Conservation (phyloP, 1,140 invertebrate species). For the Nasonia giraulti region DNA sequence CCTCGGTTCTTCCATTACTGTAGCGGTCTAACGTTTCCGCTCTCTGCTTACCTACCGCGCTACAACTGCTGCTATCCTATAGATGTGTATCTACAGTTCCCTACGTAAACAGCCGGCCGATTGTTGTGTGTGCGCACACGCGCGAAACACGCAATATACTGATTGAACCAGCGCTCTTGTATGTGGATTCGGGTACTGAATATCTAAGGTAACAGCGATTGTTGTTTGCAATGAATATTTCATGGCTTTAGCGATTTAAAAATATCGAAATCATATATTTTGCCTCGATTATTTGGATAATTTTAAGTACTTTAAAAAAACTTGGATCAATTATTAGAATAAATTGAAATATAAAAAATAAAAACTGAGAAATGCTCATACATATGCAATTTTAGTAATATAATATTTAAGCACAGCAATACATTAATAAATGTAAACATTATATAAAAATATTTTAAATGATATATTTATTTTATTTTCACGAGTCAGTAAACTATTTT, state of each 20-base stretch:
- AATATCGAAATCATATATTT: no score
- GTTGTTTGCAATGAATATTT: background rate
- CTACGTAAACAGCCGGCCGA: conserved; percentile 60
- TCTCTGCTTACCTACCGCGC: conserved; percentile 59
- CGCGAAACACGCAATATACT: background rate
- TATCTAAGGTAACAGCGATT: background rate
- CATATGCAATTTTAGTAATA: background rate
- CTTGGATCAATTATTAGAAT: no score
- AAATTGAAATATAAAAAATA: no score
- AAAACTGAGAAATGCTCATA: no score
- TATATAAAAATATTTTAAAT: no score
- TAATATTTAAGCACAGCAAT: no score
- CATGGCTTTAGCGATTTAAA: background rate
- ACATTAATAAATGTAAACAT: no score
- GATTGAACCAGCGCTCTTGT: background rate
- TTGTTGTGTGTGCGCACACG: conserved; percentile 41
- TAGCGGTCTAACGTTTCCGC: conserved; percentile 24
- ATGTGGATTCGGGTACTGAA: background rate
- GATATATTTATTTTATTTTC: no score
- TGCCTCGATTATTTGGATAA: no score
- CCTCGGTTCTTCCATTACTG: background rate
- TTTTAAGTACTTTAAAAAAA: no score
- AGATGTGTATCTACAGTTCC: conserved; percentile 59
- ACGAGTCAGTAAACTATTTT: no score
- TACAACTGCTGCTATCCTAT: conserved; percentile 27